Evolutionary conservation across 2,888 invertebrate genomes (phyloP).

Genomic region (Calliphora vomitoria): DNA sequence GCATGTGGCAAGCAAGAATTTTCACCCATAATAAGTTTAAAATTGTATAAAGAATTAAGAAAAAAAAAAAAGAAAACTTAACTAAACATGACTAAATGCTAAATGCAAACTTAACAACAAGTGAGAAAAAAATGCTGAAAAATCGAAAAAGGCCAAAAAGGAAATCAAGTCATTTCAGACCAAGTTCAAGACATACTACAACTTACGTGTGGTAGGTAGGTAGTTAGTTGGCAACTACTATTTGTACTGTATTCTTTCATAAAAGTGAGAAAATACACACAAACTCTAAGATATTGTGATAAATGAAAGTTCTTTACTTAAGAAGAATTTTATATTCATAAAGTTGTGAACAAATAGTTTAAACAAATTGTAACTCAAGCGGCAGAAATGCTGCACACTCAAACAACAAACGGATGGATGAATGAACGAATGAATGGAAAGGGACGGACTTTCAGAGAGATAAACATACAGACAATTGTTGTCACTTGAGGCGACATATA

Average conservation of each 20-base stretch:
- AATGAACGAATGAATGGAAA: background rate
- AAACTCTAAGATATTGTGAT: background rate
- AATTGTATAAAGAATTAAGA: background rate
- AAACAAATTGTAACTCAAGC: constrained; percentile 61
- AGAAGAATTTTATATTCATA: background rate
- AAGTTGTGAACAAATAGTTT: constrained; percentile 57
- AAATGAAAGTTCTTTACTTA: constrained; percentile 64
- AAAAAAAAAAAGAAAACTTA: background rate
- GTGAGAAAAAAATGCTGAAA: constrained; percentile 20
- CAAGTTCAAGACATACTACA: constrained; percentile 33
- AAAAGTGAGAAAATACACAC: background rate
- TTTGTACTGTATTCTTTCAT: background rate
- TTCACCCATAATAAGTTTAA: constrained; percentile 55
- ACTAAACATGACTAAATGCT: constrained; percentile 35
- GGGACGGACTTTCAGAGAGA: background rate
- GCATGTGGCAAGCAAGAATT: constrained; percentile 57
- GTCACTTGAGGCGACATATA: constrained; percentile 59
- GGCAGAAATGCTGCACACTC: constrained; percentile 6
- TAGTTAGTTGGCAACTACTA: background rate
- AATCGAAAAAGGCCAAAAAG: constrained; percentile 52
- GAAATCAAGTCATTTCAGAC: constrained; percentile 54
- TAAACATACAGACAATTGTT: constrained; percentile 41
- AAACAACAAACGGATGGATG: no score
- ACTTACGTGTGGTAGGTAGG: constrained; percentile 5
- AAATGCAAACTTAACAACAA: constrained; percentile 34